Conservation (phyloP, 2,113 vertebrate species). For the Chlamydotis undulata region DNA sequence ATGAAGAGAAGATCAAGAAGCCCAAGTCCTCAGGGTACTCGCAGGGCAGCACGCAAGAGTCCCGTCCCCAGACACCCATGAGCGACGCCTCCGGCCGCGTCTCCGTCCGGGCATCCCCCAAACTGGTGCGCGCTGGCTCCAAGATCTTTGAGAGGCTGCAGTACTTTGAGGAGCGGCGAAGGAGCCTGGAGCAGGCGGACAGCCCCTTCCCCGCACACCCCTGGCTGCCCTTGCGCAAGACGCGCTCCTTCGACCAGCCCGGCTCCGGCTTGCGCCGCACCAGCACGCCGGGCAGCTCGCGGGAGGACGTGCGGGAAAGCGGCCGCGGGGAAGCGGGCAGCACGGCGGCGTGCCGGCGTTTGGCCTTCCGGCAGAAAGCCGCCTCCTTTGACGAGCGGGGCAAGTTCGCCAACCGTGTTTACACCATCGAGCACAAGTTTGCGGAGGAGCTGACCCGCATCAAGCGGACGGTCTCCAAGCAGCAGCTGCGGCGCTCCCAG, state of each 20-base stretch:
- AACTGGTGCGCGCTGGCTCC: slow-evolving; percentile 88
- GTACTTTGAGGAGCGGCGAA: slow-evolving; percentile 88
- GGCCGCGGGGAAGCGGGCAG: slow-evolving; percentile 73
- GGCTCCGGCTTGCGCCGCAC: slow-evolving; percentile 70
- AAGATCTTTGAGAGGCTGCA: slow-evolving; percentile 93
- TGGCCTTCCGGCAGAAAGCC: slow-evolving; percentile 89
- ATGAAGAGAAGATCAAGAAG: slow-evolving; percentile 91
- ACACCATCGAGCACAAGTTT: slow-evolving; percentile 93
- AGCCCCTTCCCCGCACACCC: slow-evolving; percentile 81
- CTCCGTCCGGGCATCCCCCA: slow-evolving; percentile 87
- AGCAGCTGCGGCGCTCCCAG: slow-evolving; percentile 80
- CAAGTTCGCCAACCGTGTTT: slow-evolving; percentile 82
- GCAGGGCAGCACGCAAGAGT: slow-evolving; percentile 84
- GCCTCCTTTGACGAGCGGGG: slow-evolving; percentile 92
- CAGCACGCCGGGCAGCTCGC: slow-evolving; percentile 81
- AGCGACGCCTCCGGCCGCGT: slow-evolving; percentile 88
- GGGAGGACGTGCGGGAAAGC: slow-evolving; percentile 85
- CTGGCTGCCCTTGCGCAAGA: slow-evolving; percentile 89
- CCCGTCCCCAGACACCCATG: slow-evolving; percentile 87
- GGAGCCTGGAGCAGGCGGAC: slow-evolving; percentile 89
- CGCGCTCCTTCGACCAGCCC: slow-evolving; percentile 89
- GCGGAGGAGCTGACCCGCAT: slow-evolving; percentile 92
- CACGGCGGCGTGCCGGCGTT: slow-evolving; percentile 81
- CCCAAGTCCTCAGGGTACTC: slow-evolving; percentile 84
- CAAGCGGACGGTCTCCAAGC: slow-evolving; percentile 85